phyloP scores from a whole-genome alignment of 2,888 invertebrate species.

The Spodoptera littoralis region DNA sequence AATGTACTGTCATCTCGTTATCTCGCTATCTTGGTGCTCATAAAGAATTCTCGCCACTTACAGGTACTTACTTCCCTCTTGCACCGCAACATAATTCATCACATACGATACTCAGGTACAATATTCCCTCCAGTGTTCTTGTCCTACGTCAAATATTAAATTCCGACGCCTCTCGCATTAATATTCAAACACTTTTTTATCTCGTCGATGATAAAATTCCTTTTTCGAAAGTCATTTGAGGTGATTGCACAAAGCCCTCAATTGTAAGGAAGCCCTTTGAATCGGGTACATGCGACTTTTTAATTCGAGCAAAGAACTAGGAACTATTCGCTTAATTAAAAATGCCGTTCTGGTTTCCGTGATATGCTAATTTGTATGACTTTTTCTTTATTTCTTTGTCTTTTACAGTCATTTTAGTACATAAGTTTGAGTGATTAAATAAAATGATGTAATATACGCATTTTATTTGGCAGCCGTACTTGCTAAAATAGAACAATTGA shows the following conservation, averaged over 20 bases:
- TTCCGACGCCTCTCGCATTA: constrained; percentile 74
- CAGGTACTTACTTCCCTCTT: constrained; percentile 60
- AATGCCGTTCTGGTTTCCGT: constrained; percentile 16
- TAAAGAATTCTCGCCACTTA: constrained; percentile 65
- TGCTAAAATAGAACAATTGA: constrained; percentile 29
- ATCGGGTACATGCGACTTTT: constrained; percentile 51
- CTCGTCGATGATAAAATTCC: constrained; percentile 66
- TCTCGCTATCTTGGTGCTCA: constrained; percentile 60
- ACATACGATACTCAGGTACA: constrained; percentile 74
- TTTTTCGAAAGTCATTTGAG: constrained; percentile 72
- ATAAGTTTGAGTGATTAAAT: not conserved
- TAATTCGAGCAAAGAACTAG: constrained; percentile 48
- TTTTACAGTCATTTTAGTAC: not conserved
- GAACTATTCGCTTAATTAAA: constrained; percentile 56
- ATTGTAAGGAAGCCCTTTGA: constrained; percentile 62
- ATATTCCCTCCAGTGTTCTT: constrained; percentile 69
- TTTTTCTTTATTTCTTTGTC: not conserved
- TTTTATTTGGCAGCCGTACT: constrained; percentile 8
- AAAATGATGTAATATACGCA: not conserved
- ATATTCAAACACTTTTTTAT: constrained; percentile 76
- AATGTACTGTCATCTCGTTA: constrained; percentile 14
- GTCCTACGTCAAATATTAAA: constrained; percentile 79
- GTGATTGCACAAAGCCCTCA: constrained; percentile 77
- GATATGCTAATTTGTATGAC: constrained; percentile 1
- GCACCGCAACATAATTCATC: constrained; percentile 72